Evolutionary conservation across 2,797 vertebrate species (phyloP).

Genomic region (Alcedo atthis): DNA sequence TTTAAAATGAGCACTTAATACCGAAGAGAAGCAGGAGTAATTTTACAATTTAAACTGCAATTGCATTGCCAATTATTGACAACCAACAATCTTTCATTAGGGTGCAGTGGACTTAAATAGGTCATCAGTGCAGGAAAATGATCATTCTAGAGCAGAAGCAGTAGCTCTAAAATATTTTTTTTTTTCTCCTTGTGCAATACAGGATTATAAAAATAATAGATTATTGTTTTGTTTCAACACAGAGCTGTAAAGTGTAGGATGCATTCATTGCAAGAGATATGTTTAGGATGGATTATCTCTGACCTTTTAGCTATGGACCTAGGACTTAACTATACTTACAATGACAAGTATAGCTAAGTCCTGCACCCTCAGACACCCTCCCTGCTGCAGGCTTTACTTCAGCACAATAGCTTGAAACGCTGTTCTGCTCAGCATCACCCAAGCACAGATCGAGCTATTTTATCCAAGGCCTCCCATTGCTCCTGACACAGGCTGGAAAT

Average conservation of each 20-base stretch:
- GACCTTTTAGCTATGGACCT: too few species aligned
- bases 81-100: background rate
- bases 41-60: conserved; percentile 6
- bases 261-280: too few species aligned
- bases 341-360: too few species aligned
- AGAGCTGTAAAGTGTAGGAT: too few species aligned
- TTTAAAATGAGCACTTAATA: background rate
- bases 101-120: background rate
- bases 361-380: too few species aligned
- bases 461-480: background rate
- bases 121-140: background rate
- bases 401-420: too few species aligned
- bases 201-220: too few species aligned
- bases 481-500: conserved; percentile 28
- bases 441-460: background rate
- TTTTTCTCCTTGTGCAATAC: background rate
- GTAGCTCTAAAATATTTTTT: background rate
- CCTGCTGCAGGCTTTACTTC: too few species aligned
- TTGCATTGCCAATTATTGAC: background rate
- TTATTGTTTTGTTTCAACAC: too few species aligned
- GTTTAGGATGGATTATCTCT: too few species aligned
- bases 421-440: too few species aligned
- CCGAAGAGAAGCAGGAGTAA: background rate
- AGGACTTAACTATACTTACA: too few species aligned
- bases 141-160: background rate